Evolutionary conservation across 1,140 invertebrate genomes (phyloP).

Genomic region (Rhopalosiphum padi): DNA sequence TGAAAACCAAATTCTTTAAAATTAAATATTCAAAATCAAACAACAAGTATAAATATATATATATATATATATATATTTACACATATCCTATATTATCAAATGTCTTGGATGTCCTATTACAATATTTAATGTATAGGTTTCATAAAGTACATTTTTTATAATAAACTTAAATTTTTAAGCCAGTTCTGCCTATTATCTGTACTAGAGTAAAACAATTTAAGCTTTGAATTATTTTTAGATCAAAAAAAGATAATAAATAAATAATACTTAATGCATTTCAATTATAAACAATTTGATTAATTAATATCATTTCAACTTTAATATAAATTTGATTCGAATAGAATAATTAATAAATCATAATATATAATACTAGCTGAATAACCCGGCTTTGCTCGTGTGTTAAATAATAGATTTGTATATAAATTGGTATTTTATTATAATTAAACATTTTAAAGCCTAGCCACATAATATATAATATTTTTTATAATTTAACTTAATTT

Average conservation of each 20-base stretch:
- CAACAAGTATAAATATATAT: not conserved
- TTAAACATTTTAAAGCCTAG: no score
- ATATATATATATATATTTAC: no score
- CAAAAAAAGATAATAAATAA: not conserved
- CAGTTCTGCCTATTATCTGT: not conserved
- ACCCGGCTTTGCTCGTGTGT: no score
- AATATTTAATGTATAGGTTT: not conserved
- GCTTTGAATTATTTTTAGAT: not conserved
- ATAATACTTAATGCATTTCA: not conserved
- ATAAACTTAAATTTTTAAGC: not conserved
- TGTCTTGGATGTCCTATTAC: not conserved
- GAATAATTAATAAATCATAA: no score
- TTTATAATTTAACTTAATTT: no score
- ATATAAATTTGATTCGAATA: not conserved
- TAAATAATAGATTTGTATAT: no score
- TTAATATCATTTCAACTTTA: not conserved
- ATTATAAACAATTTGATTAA: not conserved
- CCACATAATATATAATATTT: no score
- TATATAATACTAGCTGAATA: no score
- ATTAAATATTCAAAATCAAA: not conserved
- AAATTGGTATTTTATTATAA: no score
- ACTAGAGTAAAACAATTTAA: not conserved
- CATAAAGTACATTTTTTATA: not conserved
- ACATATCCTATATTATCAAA: not conserved
- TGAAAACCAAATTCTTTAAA: not conserved